Percentiles rank a stretch among this genome's conserved stretches.
Conservation (phyloP, 2,888 invertebrate species). For the Latheticus oryzae region DNA sequence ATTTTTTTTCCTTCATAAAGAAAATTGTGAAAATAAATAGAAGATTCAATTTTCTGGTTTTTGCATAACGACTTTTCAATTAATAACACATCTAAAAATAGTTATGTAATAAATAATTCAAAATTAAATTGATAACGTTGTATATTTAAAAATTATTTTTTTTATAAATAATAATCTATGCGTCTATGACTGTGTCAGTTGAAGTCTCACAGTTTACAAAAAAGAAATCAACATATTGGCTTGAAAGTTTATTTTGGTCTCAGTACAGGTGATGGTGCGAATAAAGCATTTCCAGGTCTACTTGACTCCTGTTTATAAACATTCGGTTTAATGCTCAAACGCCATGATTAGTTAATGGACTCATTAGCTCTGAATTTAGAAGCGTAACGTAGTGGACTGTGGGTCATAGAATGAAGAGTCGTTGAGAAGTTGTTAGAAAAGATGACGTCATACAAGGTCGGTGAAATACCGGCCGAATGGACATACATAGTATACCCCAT, state of each 20-base stretch:
- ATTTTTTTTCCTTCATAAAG: too few relatives aligned
- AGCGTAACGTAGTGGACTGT: conserved; percentile 36
- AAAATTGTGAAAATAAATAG: too few relatives aligned
- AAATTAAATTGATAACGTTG: too few relatives aligned
- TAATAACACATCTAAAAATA: too few relatives aligned
- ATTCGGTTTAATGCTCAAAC: conserved; percentile 62
- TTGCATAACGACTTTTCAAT: too few relatives aligned
- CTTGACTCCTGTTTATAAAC: conserved; percentile 60
- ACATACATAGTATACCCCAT: conserved; percentile 43
- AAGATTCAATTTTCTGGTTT: too few relatives aligned
- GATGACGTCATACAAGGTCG: conserved; percentile 17
- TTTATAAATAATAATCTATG: too few relatives aligned
- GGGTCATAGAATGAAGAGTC: conserved; percentile 13
- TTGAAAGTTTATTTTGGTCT: conserved; percentile 46
- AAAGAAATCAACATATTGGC: conserved; percentile 34
- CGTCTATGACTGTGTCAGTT: too few relatives aligned
- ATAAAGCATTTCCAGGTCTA: conserved; percentile 51
- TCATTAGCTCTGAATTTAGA: conserved; percentile 62
- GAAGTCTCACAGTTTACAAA: too few relatives aligned
- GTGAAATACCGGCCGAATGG: conserved; percentile 48
- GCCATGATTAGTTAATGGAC: conserved; percentile 65
- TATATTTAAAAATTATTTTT: too few relatives aligned
- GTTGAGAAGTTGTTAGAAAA: conserved; percentile 9
- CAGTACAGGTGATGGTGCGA: conserved; percentile 52
- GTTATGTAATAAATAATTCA: too few relatives aligned